Evolutionary conservation across 2,113 vertebrate species (phyloP), one percentile per base, ranked within the genome.

Genomic region (Oryzias javanicus): DNA sequence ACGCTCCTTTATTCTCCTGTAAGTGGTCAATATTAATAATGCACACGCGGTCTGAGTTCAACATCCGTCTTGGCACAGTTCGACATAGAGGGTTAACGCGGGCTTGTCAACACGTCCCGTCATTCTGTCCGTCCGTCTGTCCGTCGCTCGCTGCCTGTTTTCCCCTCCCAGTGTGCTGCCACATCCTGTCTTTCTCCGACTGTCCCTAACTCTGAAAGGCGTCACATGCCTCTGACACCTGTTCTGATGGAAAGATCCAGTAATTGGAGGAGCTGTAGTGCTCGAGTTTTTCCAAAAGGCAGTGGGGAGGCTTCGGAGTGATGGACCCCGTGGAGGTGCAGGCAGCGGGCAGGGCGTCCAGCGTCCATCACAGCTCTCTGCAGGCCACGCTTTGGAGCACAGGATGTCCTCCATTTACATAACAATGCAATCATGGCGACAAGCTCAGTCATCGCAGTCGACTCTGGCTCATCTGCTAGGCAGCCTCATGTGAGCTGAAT

Each of bases 11-110:
- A 89, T 89, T 85, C 82, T 83, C 25, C 48, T 68, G 49, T 87
- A 89, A 88, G 82, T 82, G 82, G 83, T 77, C 80, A 71, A 73
- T 81, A 89, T 92, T 83, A 91, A 91, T 91, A 89, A 91, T 90
- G 82, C 70, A 91, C 45, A 62, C 14, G 20, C 24, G 67, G 64
- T 84, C 78, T 53, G 82, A 76, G 83, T 88, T 88, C 78, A 61
- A 75, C 73, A 84, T 84, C 67, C 56, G 67, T 88, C 85, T 89
- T 86, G 82, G 79, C 81, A 83, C 85, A 90, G 82, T 85, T 83
- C 22, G 79, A 60, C 78, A 67, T 50, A 64, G 62, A 60, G 25
- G 60, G 51, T 63, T 78, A 22, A 73, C 70, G 24, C 60, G 52
- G 0, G 57, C 67, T 65, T 76, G 78, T 86, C 82, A 85, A 42